A percentile compares a stretch with the other conserved stretches of the same genome.
These are phyloP conservation scores for Desmodus rotundus DNA, from an alignment of 2,113 vertebrate genomes.

Conservation along the genomic window DNA sequence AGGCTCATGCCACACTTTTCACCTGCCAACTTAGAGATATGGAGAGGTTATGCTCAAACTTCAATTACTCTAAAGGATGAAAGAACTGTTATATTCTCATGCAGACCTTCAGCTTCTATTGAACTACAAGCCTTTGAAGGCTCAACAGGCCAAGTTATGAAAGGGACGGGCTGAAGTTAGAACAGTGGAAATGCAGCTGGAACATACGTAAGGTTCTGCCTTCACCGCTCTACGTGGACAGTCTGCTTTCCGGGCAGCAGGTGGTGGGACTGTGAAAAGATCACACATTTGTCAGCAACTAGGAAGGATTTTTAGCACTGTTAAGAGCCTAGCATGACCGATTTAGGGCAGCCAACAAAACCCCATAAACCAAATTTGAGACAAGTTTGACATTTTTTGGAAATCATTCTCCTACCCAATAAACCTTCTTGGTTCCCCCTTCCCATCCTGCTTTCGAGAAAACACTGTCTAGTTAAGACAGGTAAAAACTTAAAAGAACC, in stretches of 20 bases:
- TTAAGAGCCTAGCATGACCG: constrained; percentile 65
- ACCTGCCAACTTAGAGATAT: background rate
- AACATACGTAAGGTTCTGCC: constrained; percentile 55
- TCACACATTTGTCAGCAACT: constrained; percentile 76
- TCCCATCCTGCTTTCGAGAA: constrained; percentile 57
- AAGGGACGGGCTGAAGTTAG: constrained; percentile 43
- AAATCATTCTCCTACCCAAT: constrained; percentile 14
- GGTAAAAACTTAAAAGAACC: constrained; percentile 46
- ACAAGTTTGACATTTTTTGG: background rate
- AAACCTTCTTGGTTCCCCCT: constrained; percentile 44
- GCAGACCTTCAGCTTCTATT: constrained; percentile 46
- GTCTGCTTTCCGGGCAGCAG: constrained; percentile 70
- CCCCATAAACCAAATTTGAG: constrained; percentile 54
- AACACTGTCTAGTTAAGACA: constrained; percentile 63
- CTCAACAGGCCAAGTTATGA: constrained; percentile 50
- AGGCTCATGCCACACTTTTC: constrained; percentile 32
- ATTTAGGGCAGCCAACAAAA: constrained; percentile 78
- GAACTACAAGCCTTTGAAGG: constrained; percentile 34
- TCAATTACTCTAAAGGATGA: constrained; percentile 28
- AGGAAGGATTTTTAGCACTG: constrained; percentile 71
- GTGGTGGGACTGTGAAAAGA: constrained; percentile 75
- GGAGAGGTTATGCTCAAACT: background rate
- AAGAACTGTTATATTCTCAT: constrained; percentile 38
- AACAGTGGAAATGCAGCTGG: constrained; percentile 44
- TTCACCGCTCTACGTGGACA: constrained; percentile 19